Conservation (phyloP, 1,140 invertebrate genomes). For the Lasioglossum albipes region DNA sequence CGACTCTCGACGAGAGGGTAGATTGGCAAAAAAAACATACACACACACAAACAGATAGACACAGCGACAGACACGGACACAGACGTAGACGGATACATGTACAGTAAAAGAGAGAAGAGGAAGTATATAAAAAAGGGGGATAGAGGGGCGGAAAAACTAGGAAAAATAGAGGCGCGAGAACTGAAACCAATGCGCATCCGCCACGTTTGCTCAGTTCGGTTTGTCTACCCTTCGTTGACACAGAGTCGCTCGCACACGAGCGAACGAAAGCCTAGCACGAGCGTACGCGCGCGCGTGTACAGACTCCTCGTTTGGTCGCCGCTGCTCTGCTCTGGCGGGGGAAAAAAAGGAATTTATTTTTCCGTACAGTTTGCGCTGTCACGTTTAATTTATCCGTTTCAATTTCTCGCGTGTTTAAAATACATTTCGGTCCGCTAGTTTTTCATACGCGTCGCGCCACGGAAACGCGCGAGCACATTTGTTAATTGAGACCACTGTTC, state of each 20-base stretch:
- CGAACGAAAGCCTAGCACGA: not conserved
- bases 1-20: slow-evolving; percentile 5
- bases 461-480: not conserved
- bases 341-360: slow-evolving; percentile 34
- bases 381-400: slow-evolving; percentile 45
- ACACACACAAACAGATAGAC: too few species aligned
- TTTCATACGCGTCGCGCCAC: slow-evolving; percentile 16
- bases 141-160: not conserved
- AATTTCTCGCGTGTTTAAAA: slow-evolving; percentile 27
- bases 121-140: slow-evolving; percentile 18
- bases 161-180: slow-evolving; percentile 37
- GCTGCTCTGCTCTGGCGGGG: too few species aligned
- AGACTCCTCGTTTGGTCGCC: not conserved
- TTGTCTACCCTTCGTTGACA: slow-evolving; percentile 62
- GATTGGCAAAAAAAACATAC: slow-evolving; percentile 14
- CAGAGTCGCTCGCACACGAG: slow-evolving; percentile 7
- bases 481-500: slow-evolving; percentile 9
- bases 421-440: not conserved
- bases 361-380: not conserved
- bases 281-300: slow-evolving; percentile 7
- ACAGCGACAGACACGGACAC: too few species aligned
- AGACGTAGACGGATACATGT: not conserved
- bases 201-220: slow-evolving; percentile 60
- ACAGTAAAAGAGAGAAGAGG: not conserved
- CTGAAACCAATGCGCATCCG: slow-evolving; percentile 65